Base-by-base conservation (phyloP, 2,888 invertebrate species). In the Saturnia japonica region DNA sequence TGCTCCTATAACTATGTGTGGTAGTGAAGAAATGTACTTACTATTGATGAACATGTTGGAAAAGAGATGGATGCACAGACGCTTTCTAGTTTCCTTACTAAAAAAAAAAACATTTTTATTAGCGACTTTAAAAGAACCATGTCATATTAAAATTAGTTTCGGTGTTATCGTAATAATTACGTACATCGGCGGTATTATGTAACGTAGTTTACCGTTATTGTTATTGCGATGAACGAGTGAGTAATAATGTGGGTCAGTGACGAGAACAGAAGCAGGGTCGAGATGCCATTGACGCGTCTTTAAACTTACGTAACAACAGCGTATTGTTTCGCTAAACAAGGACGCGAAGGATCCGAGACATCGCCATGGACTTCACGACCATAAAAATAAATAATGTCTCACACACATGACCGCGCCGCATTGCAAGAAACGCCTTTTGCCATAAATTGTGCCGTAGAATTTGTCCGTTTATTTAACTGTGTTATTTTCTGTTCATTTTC, bases 251-350 rank as follows among this genome's bases (percentile, higher is more conserved):
- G 92, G 92, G 93, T 92, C 93, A 92, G 88, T 91, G 89, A 89
- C 91, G 88, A 91, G 90, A 91, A 88, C 87, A 84, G 87, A 88
- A 85, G 88, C 92, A 91, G 91, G 93, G 92, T 92, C 93, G 91
- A 90, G 91, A 91, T 91, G 90, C 89, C 90, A 88, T 90, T 91
- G 92, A 91, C 89, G 89, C 84, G 85, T 86, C 85, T 89, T 87
- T 84, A 82, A 78, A 78, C 81, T 91, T 90, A 89, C 87, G 87
- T 90, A 90, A 92, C 83, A 74, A 76, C 78, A 74, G 76, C 80
- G 88, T 88, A 91, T 91, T 91, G 91, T 91, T 87, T 88, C 79
- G 80, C 80, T 83, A 82, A 82, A 83, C 84, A 87, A 87, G 87
- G 87, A 85, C 85, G 79, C 78, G 74, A 79, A 83, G 85, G 86